phyloP scores from a whole-genome alignment of 2,113 vertebrate genomes.

The Sciurus niger region DNA sequence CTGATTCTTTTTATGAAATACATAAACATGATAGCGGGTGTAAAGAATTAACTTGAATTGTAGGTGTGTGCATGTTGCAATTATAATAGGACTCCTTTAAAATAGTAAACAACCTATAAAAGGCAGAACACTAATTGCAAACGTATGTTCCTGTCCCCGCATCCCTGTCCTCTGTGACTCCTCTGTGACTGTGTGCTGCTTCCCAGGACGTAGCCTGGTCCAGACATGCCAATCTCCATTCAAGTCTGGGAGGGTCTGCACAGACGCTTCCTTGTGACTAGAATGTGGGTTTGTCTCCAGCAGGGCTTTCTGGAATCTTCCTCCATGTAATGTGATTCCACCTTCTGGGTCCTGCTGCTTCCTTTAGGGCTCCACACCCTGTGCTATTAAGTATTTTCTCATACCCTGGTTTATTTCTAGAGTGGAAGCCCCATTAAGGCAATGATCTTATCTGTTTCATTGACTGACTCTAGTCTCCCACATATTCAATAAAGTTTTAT shows the following conservation, averaged over 20 bases:
- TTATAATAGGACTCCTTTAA: not conserved
- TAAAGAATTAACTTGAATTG: not conserved
- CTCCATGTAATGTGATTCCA: not conserved
- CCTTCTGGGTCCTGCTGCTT: not conserved
- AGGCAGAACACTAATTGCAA: not conserved
- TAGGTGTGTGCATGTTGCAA: not conserved
- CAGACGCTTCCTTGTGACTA: no score
- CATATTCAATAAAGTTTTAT: not conserved
- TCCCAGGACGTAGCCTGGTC: not conserved
- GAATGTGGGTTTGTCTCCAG: not conserved
- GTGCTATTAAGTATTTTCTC: not conserved
- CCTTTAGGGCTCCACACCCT: not conserved
- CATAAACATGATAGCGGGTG: not conserved
- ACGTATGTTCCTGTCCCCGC: no score
- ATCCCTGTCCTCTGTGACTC: no score
- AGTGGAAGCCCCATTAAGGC: not conserved
- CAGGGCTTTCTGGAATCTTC: not conserved
- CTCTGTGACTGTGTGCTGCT: not conserved
- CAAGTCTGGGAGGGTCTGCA: not conserved
- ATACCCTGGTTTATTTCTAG: not conserved
- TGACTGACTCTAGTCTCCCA: not conserved
- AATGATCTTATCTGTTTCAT: not conserved
- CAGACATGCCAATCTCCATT: not conserved
- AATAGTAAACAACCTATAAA: not conserved
- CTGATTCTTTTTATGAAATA: constrained; percentile 1